Evolutionary conservation across 2,888 invertebrate species (phyloP), one percentile per base, ranked within the genome.

Genomic region (Galerucella pusilla): DNA sequence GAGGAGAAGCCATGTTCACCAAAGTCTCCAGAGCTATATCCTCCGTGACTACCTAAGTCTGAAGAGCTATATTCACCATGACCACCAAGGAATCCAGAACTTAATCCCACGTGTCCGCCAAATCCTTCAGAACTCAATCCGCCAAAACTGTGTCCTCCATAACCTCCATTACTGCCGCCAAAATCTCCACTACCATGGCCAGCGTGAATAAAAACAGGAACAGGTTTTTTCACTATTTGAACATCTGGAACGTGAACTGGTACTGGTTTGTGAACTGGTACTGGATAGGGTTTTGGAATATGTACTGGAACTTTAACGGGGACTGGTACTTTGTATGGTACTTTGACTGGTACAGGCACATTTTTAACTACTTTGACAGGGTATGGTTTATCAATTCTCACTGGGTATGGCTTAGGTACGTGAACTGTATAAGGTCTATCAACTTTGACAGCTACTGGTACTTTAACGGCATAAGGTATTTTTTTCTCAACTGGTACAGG

Each of bases 401-500:
- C 91, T 79, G 91, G 91, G 88, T 90, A 90, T 20, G 93, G 93
- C 86, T 90, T 89, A 4, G 91, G 91, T 60, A 91, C 91, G 80
- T 90, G 90, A 20, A 92, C 91, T 74, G 92, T 91, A 88, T 91
- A 91, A 64, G 91, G 91, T 88, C 89, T 90, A 88, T 89, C 91
- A 71, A 90, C 87, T 42, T 88, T 88, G 1, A 90, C 89, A 1
- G 90, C 82, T 46, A 91, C 88, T 63, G 91, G 88, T 79, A 89
- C 90, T 69, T 90, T 90, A 1, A 86, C 86, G 14, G 85, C 84
- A 69, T 91, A 91, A 79, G 92, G 93, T 77, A 94, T 91, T 85
- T 90, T 92, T 89, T 92, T 94, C 87, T 93, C 93, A 14, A 87
- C 83, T 45, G 89, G 89, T 6, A 94, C 94, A 66, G 94, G 94